Evolutionary conservation across 2,113 vertebrate genomes (phyloP).

Genomic region (Laticauda colubrina): DNA sequence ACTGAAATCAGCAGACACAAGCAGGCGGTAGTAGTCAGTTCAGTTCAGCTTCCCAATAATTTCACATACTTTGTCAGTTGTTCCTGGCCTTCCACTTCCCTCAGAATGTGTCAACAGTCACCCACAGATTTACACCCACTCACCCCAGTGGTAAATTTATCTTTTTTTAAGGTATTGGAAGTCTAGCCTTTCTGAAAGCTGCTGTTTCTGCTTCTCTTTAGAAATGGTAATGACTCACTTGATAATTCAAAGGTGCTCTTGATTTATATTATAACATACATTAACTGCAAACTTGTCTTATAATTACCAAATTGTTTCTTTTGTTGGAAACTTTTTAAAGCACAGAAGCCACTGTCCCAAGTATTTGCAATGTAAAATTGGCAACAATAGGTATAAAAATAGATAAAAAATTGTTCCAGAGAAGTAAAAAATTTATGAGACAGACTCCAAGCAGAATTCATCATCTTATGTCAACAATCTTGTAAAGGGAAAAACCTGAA

Average conservation of each 20-base stretch:
- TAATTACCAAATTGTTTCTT: not conserved
- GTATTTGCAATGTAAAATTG: not conserved
- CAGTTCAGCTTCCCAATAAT: not conserved
- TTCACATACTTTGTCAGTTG: not conserved
- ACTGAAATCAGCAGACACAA: not conserved
- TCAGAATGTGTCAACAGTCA: not conserved
- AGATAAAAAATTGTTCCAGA: not conserved
- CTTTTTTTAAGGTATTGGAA: not conserved
- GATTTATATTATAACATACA: not conserved
- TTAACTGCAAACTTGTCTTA: not conserved
- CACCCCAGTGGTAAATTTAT: not conserved
- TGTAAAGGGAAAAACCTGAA: not conserved
- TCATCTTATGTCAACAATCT: not conserved
- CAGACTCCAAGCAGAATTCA: not conserved
- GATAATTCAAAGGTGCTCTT: not conserved
- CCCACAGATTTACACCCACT: not conserved
- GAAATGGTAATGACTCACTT: not conserved
- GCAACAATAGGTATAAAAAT: not conserved
- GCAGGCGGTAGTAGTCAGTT: not conserved
- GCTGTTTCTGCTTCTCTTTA: not conserved
- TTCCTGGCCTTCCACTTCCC: not conserved
- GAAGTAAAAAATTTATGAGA: not conserved
- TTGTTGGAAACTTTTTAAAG: not conserved
- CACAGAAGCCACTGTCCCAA: not conserved
- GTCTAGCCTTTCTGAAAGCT: not conserved